Evolutionary conservation across 2,113 vertebrate species (phyloP), one percentile per base, ranked within the genome.

Genomic region (Jacana jacana): DNA sequence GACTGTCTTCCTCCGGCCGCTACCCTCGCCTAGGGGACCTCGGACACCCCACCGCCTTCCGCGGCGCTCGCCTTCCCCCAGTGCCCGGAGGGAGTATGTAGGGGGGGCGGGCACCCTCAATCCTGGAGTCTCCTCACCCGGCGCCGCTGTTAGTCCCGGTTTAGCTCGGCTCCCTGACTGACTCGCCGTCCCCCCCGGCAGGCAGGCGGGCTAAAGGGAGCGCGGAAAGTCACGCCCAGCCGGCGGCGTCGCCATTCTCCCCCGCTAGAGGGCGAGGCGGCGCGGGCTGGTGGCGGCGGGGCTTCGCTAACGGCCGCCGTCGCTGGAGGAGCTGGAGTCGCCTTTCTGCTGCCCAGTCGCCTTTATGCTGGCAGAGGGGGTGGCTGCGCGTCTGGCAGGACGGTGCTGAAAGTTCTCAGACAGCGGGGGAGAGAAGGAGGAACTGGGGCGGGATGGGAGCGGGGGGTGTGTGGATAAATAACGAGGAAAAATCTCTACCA

Each of bases 251-350:
- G 87, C 97, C 91, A 65, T 71, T 69, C 55, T 91, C 85, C 55
- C 96, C 96, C 98, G 88, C 98, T 97, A 98, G 98, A 96, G 98
- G 98, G 98, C 98, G 97, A 94, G 92, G 95, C 93, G 79, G 48
- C 17, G 91, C 46, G 58, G 73, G 86, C 80, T 35, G 1, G 48
- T 8, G 9, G 80, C 60, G 42, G 86, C 94, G 46, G 77, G 84
- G 16, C 44, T 54, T 39, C 40, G 66, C 66, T 16, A 4, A 11
- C 17, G 52, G 54, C 81, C 6, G 93, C 25, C 5, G 91, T 8
- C 42, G 75, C n/a, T 65, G 4, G 70, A 20, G 42, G 81, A 65
- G 52, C 10, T 35, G 44, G 44, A 46, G 44, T 18, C 17, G 44
- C 44, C 42, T n/a, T n/a, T n/a, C n/a, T n/a, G n/a, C n/a, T n/a